A percentile compares a stretch with the other conserved stretches of the same genome.
phyloP scores from a whole-genome alignment of 2,888 invertebrate genomes.

The Phanerotoma sp. region DNA sequence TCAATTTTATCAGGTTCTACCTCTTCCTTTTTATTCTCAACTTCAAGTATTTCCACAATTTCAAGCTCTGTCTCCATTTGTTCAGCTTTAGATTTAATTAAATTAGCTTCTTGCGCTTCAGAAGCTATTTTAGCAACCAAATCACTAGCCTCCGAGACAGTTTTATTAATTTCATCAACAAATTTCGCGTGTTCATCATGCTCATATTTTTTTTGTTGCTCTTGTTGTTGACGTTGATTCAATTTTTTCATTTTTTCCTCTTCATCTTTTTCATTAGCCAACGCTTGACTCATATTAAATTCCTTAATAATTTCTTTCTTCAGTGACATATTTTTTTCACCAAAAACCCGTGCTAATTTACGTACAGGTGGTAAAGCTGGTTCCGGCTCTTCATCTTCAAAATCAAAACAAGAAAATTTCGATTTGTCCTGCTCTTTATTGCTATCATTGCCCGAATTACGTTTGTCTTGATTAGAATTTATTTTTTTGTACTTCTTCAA shows the following conservation, averaged over 20 bases:
- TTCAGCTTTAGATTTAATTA: conserved; percentile 15
- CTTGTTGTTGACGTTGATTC: conserved; percentile 14
- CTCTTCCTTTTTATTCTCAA: conserved; percentile 33
- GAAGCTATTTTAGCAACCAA: conserved; percentile 17
- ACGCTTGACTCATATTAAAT: conserved; percentile 52
- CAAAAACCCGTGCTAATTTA: conserved; percentile 67
- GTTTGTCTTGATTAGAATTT: conserved; percentile 30
- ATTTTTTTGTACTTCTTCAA: conserved; percentile 31
- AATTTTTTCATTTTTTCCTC: conserved; percentile 35
- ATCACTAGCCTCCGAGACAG: conserved; percentile 16
- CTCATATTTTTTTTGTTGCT: no score
- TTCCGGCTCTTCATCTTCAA: conserved; percentile 72
- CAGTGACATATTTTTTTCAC: conserved; percentile 47
- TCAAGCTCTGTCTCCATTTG: conserved; percentile 42
- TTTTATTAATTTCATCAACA: conserved; percentile 23
- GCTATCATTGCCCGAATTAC: conserved; percentile 28
- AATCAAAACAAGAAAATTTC: conserved; percentile 74
- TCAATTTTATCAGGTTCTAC: conserved; percentile 2
- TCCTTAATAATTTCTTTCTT: conserved; percentile 56
- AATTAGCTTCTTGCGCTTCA: neutral
- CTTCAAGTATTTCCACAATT: conserved; percentile 49
- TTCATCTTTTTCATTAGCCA: conserved; percentile 45
- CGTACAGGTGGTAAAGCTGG: conserved; percentile 61
- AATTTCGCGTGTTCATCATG: conserved; percentile 24
- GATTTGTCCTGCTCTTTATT: conserved; percentile 56